A percentile compares a stretch with the other conserved stretches of the same genome.
These are phyloP conservation scores for Drosophila phalerata DNA, from an alignment of 2,888 invertebrate genomes.

Conservation along the genomic window DNA sequence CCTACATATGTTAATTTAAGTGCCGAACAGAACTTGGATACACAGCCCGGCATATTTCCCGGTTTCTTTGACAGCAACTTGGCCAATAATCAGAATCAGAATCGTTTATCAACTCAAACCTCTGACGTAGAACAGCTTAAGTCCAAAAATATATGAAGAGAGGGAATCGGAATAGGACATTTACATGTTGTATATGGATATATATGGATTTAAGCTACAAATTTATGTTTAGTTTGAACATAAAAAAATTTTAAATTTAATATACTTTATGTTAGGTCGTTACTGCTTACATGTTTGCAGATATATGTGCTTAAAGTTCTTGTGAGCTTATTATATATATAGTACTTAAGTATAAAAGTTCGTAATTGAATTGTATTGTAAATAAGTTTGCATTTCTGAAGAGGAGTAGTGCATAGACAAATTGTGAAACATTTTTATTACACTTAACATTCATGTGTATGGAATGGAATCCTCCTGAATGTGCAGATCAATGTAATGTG, in stretches of 20 bases:
- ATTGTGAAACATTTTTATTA: conserved; percentile 13
- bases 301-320: not conserved
- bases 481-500: conserved; percentile 7
- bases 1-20: conserved; percentile 86
- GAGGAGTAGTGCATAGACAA: conserved; percentile 3
- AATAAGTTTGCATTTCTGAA: conserved; percentile 11
- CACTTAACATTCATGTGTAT: not conserved
- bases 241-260: conserved; percentile 8
- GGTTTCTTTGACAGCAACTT: conserved; percentile 84
- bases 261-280: not conserved
- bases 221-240: not conserved
- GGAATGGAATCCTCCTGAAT: conserved; percentile 1
- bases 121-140: conserved; percentile 2
- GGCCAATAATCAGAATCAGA: conserved; percentile 4
- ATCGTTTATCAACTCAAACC: not conserved
- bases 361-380: conserved; percentile 11
- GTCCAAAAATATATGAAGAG: not conserved
- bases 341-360: not conserved
- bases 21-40: conserved; percentile 86
- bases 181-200: conserved; percentile 11
- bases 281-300: not conserved
- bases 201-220: not conserved
- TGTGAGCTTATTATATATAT: not conserved
- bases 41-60: conserved; percentile 86
- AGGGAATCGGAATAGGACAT: not conserved